Conservation (phyloP, 2,797 vertebrate species). For the Crenuchus spilurus region DNA sequence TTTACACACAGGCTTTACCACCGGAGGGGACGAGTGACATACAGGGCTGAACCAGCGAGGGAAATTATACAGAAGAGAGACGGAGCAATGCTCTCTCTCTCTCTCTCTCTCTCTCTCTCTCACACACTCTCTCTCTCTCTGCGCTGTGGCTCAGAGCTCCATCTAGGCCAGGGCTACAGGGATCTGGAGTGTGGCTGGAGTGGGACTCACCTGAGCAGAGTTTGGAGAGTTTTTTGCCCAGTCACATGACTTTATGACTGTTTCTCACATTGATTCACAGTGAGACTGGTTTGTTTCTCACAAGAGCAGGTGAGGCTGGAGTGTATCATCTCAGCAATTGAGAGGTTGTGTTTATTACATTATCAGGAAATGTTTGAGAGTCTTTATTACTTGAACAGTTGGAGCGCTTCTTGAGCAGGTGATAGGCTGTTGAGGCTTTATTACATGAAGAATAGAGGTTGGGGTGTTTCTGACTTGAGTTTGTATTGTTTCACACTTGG, state of each 20-base stretch:
- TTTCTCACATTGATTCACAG: too few species aligned
- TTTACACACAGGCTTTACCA: conserved; percentile 3
- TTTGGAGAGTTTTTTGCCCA: too few species aligned
- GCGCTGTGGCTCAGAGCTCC: not conserved
- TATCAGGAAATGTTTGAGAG: too few species aligned
- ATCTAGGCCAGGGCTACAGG: conserved; percentile 30
- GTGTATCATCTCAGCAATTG: conserved; percentile 18
- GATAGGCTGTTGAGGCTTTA: not conserved
- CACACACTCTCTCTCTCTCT: not conserved
- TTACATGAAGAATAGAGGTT: conserved; percentile 60
- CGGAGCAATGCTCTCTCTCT: conserved; percentile 25
- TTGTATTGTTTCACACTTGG: not conserved
- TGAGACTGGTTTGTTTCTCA: not conserved
- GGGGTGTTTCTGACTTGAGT: not conserved
- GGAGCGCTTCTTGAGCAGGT: not conserved
- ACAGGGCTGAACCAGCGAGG: conserved; percentile 28
- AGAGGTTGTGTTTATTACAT: too few species aligned
- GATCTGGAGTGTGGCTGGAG: conserved; percentile 9
- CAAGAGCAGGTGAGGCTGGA: not conserved
- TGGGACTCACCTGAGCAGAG: too few species aligned
- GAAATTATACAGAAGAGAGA: conserved; percentile 53
- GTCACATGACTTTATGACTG: too few species aligned
- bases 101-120: not conserved
- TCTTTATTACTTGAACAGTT: conserved; percentile 67
- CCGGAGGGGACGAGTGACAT: conserved; percentile 21